These are phyloP conservation scores for Ranitomeya variabilis DNA, from an alignment of 2,113 vertebrate genomes.

Conservation along the genomic window DNA sequence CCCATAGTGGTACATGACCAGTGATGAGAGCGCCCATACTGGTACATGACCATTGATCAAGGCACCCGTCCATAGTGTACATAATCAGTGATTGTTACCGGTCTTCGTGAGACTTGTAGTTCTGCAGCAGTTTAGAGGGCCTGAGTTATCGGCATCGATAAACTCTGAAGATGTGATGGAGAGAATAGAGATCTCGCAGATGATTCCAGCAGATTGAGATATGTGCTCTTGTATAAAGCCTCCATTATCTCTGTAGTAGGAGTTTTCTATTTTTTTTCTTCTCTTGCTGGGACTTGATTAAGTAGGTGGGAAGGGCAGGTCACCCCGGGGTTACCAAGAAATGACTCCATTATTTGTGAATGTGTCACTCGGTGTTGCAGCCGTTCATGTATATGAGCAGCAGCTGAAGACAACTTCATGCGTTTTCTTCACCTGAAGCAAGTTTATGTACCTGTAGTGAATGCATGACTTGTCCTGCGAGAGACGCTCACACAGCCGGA, in stretches of 20 bases:
- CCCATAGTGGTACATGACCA: not conserved
- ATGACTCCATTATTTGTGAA: slow-evolving; percentile 52
- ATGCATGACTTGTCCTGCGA: slow-evolving; percentile 39
- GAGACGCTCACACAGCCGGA: not conserved
- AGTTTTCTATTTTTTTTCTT: not conserved
- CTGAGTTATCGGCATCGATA: too few species aligned
- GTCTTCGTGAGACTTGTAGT: not conserved
- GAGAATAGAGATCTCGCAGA: not conserved
- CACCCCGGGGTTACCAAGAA: slow-evolving; percentile 37
- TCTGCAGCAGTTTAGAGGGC: not conserved
- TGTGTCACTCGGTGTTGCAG: slow-evolving; percentile 16
- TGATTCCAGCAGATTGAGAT: not conserved
- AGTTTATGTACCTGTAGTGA: slow-evolving; percentile 21
- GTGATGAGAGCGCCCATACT: too few species aligned
- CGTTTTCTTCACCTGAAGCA: slow-evolving; percentile 35
- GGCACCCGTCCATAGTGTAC: not conserved
- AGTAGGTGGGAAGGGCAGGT: slow-evolving; percentile 52
- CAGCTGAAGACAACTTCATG: slow-evolving; percentile 2
- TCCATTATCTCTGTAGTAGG: slow-evolving; percentile 24
- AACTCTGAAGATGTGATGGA: not conserved
- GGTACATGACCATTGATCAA: too few species aligned
- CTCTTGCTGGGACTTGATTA: slow-evolving; percentile 52
- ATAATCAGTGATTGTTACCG: not conserved
- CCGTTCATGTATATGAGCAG: slow-evolving; percentile 31
- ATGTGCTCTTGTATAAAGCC: slow-evolving; percentile 5